A percentile compares a stretch with the other conserved stretches of the same genome.
These are phyloP conservation scores for roundworm (Caenorhabditis elegans) DNA, from an alignment of 1,140 invertebrate genomes.

Conservation along the genomic window WBcel235 BX284606.5:3716001-3716500, in stretches of 20 bases:
- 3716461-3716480: neutral
- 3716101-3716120: constrained; percentile 30
- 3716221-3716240: constrained; percentile 29
- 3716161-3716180: constrained; percentile 42
- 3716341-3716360: constrained; percentile 30
- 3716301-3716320: constrained; percentile 43
- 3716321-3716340: constrained; percentile 39
- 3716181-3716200: neutral
- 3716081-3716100: neutral
- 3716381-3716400: too few relatives aligned
- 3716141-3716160: constrained; percentile 1
- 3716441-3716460: neutral
- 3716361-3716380: too few relatives aligned
- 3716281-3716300: constrained; percentile 38
- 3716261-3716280: neutral
- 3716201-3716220: constrained; percentile 37
- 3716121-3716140: too few relatives aligned
- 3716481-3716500: neutral
- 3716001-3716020: constrained; percentile 42
- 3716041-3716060: constrained; percentile 43
- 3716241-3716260: neutral
- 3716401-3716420: constrained; percentile 2
- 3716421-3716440: neutral
- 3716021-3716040: neutral
- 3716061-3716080: neutral